Conservation (phyloP, 2,113 vertebrate species). For the Naja naja region DNA sequence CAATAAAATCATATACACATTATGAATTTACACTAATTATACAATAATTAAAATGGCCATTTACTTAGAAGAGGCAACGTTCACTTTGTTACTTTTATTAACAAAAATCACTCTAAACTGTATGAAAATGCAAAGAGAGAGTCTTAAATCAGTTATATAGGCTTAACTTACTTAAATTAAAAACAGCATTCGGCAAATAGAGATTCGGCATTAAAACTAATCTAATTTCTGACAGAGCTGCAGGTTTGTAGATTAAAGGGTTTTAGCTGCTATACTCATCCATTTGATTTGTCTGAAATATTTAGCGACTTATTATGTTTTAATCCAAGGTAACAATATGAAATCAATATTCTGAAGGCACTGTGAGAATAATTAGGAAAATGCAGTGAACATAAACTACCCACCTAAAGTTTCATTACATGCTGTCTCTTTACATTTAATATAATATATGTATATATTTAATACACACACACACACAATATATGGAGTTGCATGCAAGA, state of each 20-base stretch:
- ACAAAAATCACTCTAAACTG: neutral
- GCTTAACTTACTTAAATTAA: neutral
- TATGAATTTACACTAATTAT: neutral
- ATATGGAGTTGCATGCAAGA: neutral
- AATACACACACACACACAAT: no score
- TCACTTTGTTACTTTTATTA: neutral
- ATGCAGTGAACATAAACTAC: neutral
- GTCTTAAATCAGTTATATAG: neutral
- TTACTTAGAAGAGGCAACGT: neutral
- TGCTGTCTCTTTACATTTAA: neutral
- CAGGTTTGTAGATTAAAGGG: neutral
- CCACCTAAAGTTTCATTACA: neutral
- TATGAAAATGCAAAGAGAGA: neutral
- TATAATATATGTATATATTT: no score
- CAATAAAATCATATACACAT: neutral
- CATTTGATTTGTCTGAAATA: slow-evolving; percentile 3
- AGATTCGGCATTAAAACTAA: neutral
- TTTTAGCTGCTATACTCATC: neutral
- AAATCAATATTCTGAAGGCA: neutral
- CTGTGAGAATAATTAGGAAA: neutral
- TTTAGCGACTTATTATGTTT: neutral
- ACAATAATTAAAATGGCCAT: neutral
- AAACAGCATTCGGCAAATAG: neutral
- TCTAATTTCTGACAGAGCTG: neutral
- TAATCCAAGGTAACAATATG: neutral